Base-by-base conservation (phyloP, 1,140 invertebrate genomes). In the Neodiprion pinetum region DNA sequence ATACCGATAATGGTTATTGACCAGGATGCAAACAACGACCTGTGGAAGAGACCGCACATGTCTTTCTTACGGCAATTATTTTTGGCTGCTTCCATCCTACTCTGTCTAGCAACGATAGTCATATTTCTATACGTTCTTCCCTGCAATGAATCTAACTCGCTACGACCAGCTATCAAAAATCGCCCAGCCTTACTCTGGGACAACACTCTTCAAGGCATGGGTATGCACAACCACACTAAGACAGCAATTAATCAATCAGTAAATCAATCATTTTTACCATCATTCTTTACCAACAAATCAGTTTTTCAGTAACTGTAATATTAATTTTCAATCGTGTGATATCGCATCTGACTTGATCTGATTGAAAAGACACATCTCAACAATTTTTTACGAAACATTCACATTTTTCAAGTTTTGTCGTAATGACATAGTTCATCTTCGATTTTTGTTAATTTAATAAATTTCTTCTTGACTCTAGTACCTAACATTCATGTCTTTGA, bases 101-200 rank as follows among this genome's bases (percentile, higher is more conserved):
- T 94, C 14, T 95, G 94, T 79, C 83, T 94, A 40, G 86, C 93
- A 67, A 93, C 93, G 11, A 91, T 95, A 21, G 79, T 94, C 11
- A 89, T 93, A 77, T 95, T 95, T 83, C 84, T 95, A 2, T 95
- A 94, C 92, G 89, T 93, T 12, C 84, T 95, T 76, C 94, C 94
- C 1, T 95, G 94, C 80, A 91, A 93, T 77, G 88, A 89, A 75
- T 88, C 90, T 5, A 90, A 91, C 4, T 90, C 91, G 65, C 95
- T 94, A 76, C 88, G 91, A 85, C 85, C 72, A 85, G 87, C 87
- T 84, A 89, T 77, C 80, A 90, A 75, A 91, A 90, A 85, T 90
- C 90, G 72, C 88, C 90, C 75, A 90, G 92, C 81, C 9, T 75
- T 86, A 74, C 83, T 89, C 0, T 95, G 94, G 94, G 91, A 94